Conservation (phyloP, 2,888 invertebrate genomes). For the Spicauda simplicius region DNA sequence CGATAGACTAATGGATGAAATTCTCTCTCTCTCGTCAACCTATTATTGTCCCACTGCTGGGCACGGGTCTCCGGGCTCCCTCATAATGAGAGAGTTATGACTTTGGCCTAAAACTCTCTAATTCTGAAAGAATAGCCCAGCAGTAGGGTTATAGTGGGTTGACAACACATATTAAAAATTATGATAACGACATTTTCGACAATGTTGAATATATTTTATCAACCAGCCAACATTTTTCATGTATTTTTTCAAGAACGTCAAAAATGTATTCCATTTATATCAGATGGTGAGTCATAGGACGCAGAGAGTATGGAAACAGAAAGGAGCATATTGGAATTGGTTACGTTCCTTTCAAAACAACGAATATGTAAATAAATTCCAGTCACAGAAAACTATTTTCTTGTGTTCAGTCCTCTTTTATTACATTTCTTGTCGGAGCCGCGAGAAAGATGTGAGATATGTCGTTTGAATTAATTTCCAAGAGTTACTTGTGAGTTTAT, state of each 20-base stretch:
- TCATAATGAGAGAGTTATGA: too few relatives aligned
- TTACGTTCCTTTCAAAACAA: conserved; percentile 18
- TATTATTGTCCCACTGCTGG: too few relatives aligned
- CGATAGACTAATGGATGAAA: too few relatives aligned
- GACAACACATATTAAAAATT: too few relatives aligned
- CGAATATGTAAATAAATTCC: conserved; percentile 12
- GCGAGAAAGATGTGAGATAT: conserved; percentile 2
- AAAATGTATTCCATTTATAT: background rate
- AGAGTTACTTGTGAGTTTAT: background rate
- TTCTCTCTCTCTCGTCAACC: too few relatives aligned
- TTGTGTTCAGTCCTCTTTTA: conserved; percentile 11
- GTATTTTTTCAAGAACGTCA: background rate
- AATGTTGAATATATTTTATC: too few relatives aligned
- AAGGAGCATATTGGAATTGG: conserved; percentile 1
- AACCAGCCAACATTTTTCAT: too few relatives aligned
- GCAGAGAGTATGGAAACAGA: background rate
- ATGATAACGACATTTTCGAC: too few relatives aligned
- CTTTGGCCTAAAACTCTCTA: too few relatives aligned
- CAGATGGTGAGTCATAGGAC: background rate
- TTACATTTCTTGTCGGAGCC: background rate
- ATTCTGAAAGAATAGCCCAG: too few relatives aligned
- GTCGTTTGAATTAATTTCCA: conserved; percentile 4
- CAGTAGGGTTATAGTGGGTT: too few relatives aligned
- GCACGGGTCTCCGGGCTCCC: too few relatives aligned
- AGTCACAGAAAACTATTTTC: conserved; percentile 5